phyloP scores from a whole-genome alignment of 2,113 vertebrate genomes.

The Lagopus leucura region DNA sequence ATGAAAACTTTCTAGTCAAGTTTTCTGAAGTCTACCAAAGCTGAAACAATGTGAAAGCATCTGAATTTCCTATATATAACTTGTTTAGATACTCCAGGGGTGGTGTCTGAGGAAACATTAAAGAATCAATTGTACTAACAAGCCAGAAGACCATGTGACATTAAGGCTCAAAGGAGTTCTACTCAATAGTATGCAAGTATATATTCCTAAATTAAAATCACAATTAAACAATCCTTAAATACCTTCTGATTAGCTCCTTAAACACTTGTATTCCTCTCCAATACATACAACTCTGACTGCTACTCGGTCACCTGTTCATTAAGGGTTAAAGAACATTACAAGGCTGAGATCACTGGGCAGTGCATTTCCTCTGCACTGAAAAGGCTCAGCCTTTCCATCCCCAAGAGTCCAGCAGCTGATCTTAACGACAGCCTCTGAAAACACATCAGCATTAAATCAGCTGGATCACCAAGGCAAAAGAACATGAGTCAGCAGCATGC shows the following conservation, averaged over 20 bases:
- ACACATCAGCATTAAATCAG: conserved; percentile 34
- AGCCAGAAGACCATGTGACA: not conserved
- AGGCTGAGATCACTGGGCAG: not conserved
- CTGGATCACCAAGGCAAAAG: conserved; percentile 48
- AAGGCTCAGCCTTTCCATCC: conserved; percentile 35
- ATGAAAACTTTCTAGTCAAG: not conserved
- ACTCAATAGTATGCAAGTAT: not conserved
- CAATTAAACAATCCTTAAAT: not conserved
- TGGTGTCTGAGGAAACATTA: not conserved
- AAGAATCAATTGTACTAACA: not conserved
- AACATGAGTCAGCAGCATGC: conserved; percentile 18
- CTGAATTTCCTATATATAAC: not conserved
- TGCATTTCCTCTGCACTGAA: not conserved
- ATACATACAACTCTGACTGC: not conserved
- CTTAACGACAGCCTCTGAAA: not conserved
- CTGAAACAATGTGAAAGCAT: not conserved
- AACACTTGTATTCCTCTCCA: not conserved
- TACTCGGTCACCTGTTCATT: not conserved
- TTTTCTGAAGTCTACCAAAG: conserved; percentile 7
- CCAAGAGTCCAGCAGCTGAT: conserved; percentile 33
- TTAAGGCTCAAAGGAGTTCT: not conserved
- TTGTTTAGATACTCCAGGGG: not conserved
- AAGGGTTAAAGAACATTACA: not conserved
- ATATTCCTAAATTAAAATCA: not conserved
- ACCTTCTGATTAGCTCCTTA: not conserved